These are phyloP conservation scores for Acanthacorydalis orientalis DNA, from an alignment of 2,888 invertebrate species.

Conservation along the genomic window DNA sequence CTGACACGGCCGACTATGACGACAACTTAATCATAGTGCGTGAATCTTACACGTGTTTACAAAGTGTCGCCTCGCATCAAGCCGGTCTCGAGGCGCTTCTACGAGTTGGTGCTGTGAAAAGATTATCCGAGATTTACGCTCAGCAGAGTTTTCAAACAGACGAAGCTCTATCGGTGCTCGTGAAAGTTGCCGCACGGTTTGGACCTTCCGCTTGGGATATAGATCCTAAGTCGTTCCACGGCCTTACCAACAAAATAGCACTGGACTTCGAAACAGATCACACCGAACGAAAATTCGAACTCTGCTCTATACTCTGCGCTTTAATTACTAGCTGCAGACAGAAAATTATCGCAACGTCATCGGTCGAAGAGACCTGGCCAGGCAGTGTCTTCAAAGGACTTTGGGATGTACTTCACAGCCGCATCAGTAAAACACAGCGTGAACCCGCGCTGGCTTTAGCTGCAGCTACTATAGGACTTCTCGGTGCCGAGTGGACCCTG, in stretches of 20 bases:
- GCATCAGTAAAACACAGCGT: constrained; percentile 73
- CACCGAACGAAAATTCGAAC: constrained; percentile 75
- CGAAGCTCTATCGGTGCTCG: constrained; percentile 67
- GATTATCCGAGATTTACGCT: constrained; percentile 73
- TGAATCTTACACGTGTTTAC: constrained; percentile 70
- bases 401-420: constrained; percentile 68
- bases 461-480: constrained; percentile 59
- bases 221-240: constrained; percentile 64
- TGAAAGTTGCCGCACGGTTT: constrained; percentile 53
- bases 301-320: constrained; percentile 63
- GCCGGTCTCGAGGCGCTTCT: constrained; percentile 67
- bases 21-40: constrained; percentile 75
- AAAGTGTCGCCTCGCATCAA: constrained; percentile 60
- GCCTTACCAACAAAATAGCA: constrained; percentile 64
- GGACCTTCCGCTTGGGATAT: constrained; percentile 62
- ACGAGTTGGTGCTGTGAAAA: constrained; percentile 58
- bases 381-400: constrained; percentile 65
- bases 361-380: constrained; percentile 65
- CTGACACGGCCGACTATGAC: constrained; percentile 70
- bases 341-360: constrained; percentile 41
- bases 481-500: constrained; percentile 75
- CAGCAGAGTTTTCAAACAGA: constrained; percentile 82
- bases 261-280: constrained; percentile 80
- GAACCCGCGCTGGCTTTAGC: constrained; percentile 77
- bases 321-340: constrained; percentile 57